Percentiles rank a stretch among this genome's conserved stretches.
Conservation (phyloP, 2,113 vertebrate species). For the Gadus macrocephalus region DNA sequence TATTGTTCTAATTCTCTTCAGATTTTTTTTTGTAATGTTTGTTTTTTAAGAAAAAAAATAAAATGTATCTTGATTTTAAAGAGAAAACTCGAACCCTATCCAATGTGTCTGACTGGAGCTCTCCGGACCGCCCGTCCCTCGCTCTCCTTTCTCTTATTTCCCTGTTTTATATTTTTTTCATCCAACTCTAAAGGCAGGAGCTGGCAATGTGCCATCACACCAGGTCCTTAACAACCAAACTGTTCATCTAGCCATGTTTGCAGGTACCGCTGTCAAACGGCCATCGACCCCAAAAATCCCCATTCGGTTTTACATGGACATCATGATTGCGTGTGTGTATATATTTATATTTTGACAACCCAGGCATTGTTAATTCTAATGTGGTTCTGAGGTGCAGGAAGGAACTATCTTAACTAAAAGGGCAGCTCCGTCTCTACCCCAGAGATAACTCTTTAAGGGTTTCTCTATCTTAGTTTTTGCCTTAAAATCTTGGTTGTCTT, state of each 20-base stretch:
- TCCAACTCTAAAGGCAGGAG: too few relatives aligned
- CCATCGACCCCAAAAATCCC: neutral
- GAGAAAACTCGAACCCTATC: constrained; percentile 58
- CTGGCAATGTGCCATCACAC: neutral
- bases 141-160: neutral
- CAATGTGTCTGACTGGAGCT: constrained; percentile 51
- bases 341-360: neutral
- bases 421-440: constrained; percentile 27
- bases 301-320: neutral
- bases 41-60: constrained; percentile 81
- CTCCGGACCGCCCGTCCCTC: constrained; percentile 3
- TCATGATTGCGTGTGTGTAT: neutral
- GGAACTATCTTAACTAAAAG: neutral
- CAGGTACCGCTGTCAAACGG: neutral
- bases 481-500: constrained; percentile 55
- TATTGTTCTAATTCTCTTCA: constrained; percentile 72
- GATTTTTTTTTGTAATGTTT: constrained; percentile 78
- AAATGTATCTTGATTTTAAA: constrained; percentile 83
- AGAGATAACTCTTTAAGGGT: constrained; percentile 4
- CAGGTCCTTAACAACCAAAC: neutral
- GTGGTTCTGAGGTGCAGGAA: constrained; percentile 17
- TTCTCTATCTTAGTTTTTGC: constrained; percentile 50
- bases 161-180: neutral
- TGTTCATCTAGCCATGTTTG: neutral
- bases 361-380: neutral